Conservation (phyloP, 1,140 invertebrate species). For the Lysiphlebus fabarum region DNA sequence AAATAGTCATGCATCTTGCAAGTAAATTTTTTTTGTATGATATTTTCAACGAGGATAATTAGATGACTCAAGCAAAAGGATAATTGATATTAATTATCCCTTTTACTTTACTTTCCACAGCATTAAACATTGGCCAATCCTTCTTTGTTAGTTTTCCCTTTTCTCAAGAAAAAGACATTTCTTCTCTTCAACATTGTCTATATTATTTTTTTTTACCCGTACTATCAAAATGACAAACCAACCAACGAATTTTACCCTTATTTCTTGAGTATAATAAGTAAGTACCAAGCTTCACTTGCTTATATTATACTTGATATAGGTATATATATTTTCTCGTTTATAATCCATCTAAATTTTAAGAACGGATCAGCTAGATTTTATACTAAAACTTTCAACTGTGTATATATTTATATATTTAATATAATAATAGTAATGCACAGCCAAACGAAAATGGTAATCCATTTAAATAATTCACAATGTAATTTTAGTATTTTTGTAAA, state of each 20-base stretch:
- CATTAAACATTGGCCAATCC: conserved; percentile 56
- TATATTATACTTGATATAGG: too few relatives aligned
- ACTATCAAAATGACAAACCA: too few relatives aligned
- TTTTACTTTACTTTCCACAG: conserved; percentile 49
- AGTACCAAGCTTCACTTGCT: too few relatives aligned
- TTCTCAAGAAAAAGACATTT: conserved; percentile 5
- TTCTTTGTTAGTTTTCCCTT: conserved; percentile 51
- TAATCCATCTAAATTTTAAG: conserved; percentile 57
- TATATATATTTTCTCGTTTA: conserved; percentile 28
- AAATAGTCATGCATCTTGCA: too few relatives aligned
- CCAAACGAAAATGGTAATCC: conserved; percentile 39
- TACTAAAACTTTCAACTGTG: conserved; percentile 43
- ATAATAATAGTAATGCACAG: too few relatives aligned
- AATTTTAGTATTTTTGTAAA: conserved; percentile 16
- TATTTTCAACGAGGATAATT: conserved; percentile 42
- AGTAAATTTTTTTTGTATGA: conserved; percentile 46
- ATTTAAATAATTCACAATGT: conserved; percentile 54
- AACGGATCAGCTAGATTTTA: conserved; percentile 43
- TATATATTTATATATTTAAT: conserved; percentile 31
- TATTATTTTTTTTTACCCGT: too few relatives aligned
- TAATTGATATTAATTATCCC: conserved; percentile 57
- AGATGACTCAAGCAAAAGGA: conserved; percentile 43
- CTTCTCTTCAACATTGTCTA: conserved; percentile 35
- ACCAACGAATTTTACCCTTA: conserved; percentile 45
- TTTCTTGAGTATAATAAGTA: conserved; percentile 53